A percentile compares a stretch with the other conserved stretches of the same genome.
Evolutionary conservation across 1,140 invertebrate species (phyloP).

Genomic region (Drosophila baimaii): DNA sequence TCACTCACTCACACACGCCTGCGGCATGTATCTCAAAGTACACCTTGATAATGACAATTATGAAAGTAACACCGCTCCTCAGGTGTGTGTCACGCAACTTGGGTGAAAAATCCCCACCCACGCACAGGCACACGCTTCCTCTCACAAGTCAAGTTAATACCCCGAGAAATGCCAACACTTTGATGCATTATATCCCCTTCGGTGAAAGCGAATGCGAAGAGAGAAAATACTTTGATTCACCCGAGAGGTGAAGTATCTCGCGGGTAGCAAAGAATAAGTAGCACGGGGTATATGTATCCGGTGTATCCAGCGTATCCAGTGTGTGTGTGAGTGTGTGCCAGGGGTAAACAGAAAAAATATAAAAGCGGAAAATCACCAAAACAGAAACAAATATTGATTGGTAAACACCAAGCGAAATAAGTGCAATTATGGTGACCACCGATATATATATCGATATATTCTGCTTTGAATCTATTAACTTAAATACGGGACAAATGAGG

Average conservation of each 20-base stretch:
- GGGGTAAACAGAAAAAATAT: slow-evolving; percentile 15
- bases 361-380: slow-evolving; percentile 16
- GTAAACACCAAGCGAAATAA: slow-evolving; percentile 28
- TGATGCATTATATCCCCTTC: slow-evolving; percentile 18
- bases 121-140: not conserved
- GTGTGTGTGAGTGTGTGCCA: slow-evolving; percentile 4
- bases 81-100: slow-evolving; percentile 42
- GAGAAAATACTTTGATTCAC: slow-evolving; percentile 10
- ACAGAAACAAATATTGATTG: slow-evolving; percentile 30
- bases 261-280: not conserved
- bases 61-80: slow-evolving; percentile 44
- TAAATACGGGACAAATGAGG: not conserved
- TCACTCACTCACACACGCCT: slow-evolving; percentile 29
- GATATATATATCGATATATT: not conserved
- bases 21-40: slow-evolving; percentile 6
- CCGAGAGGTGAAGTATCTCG: not conserved
- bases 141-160: slow-evolving; percentile 8
- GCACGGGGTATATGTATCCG: not conserved
- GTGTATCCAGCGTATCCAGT: no score
- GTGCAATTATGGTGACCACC: slow-evolving; percentile 28
- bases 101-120: slow-evolving; percentile 23
- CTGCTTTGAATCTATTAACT: slow-evolving; percentile 1
- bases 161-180: slow-evolving; percentile 15
- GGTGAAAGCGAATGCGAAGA: slow-evolving; percentile 27
- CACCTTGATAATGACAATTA: slow-evolving; percentile 56